Conservation (phyloP, 2,888 invertebrate species). For the Pseudanteris insignis region DNA sequence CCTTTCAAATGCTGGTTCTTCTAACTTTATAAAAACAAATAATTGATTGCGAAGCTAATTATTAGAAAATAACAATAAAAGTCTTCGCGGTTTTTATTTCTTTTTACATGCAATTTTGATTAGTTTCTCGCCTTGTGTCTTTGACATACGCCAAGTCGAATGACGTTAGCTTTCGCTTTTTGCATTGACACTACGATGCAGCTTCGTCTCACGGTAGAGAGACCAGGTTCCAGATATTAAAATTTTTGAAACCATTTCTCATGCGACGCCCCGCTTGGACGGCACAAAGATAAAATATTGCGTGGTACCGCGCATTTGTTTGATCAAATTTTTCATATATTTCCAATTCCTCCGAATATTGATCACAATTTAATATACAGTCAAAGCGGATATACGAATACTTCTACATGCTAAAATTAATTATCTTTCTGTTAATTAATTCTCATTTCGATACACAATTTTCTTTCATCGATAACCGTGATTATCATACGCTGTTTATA, state of each 20-base stretch:
- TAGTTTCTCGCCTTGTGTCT: constrained; percentile 39
- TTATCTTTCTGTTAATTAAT: too few species aligned
- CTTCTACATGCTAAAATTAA: too few species aligned
- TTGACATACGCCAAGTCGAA: constrained; percentile 36
- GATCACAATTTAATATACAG: too few species aligned
- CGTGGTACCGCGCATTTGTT: not conserved
- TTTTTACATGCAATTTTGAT: too few species aligned
- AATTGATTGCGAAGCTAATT: too few species aligned
- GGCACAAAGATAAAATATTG: constrained; percentile 11
- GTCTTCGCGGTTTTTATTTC: too few species aligned
- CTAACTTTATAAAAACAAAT: constrained; percentile 30
- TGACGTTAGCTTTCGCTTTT: constrained; percentile 32
- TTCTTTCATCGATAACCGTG: too few species aligned
- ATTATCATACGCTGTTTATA: too few species aligned
- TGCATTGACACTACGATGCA: constrained; percentile 25
- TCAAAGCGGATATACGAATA: too few species aligned
- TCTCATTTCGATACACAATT: too few species aligned
- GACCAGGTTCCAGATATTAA: constrained; percentile 27
- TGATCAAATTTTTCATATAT: not conserved
- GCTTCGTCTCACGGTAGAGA: constrained; percentile 7
- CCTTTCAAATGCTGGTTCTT: constrained; percentile 16
- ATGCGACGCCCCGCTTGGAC: not conserved
- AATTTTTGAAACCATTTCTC: constrained; percentile 28
- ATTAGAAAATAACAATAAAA: too few species aligned
- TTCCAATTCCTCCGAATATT: too few species aligned